These are phyloP conservation scores for Meleagris gallopavo DNA, from an alignment of 2,113 vertebrate genomes.

Conservation along the genomic window DNA sequence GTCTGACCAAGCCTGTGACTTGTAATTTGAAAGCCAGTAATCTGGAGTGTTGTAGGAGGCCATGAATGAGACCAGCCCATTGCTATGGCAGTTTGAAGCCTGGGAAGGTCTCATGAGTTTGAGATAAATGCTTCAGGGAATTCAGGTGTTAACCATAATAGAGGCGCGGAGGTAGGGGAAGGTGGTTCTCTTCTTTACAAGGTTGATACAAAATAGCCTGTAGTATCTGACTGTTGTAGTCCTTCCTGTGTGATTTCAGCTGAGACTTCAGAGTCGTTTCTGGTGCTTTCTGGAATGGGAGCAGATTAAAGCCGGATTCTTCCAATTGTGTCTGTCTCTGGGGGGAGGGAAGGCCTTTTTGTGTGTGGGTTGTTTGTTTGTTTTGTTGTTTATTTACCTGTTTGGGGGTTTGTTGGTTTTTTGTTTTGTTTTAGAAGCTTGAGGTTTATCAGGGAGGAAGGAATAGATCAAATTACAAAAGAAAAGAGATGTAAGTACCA, in stretches of 20 bases:
- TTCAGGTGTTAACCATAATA: not conserved
- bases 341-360: too few species aligned
- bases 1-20: constrained; percentile 31
- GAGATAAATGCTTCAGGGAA: constrained; percentile 12
- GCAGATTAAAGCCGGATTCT: not conserved
- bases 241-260: not conserved
- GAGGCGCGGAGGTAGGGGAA: not conserved
- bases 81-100: not conserved
- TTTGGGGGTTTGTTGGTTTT: too few species aligned
- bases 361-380: not conserved
- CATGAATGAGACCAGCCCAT: not conserved
- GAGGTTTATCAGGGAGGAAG: not conserved
- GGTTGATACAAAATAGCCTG: not conserved
- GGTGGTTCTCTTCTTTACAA: not conserved
- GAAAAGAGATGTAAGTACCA: not conserved
- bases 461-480: not conserved
- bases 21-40: constrained; percentile 52
- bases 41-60: constrained; percentile 17
- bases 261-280: not conserved
- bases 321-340: not conserved
- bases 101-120: constrained; percentile 17
- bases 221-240: not conserved
- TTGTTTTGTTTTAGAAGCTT: not conserved
- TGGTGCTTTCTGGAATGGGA: not conserved
- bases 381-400: not conserved